phyloP scores from a whole-genome alignment of 2,113 vertebrate genomes.

The Lates calcarifer region DNA sequence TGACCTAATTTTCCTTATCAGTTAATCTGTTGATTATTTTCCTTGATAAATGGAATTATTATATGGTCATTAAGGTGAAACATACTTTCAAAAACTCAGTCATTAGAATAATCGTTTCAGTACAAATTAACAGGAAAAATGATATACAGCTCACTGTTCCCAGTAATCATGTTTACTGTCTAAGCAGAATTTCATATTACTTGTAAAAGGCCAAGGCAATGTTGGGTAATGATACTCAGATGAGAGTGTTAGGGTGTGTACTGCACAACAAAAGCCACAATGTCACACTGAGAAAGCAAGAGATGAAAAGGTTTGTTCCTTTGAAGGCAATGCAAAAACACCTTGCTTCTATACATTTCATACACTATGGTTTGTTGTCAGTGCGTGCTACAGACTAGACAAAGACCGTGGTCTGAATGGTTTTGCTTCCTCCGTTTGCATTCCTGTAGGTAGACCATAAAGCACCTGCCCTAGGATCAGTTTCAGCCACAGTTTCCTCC shows the following conservation, averaged over 20 bases:
- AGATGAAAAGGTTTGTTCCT: background rate
- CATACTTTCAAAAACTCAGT: background rate
- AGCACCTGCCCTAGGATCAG: conserved; percentile 76
- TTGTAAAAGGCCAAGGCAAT: background rate
- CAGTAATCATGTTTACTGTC: background rate
- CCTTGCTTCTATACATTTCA: background rate
- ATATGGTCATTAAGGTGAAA: background rate
- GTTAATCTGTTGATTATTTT: background rate
- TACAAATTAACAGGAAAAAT: background rate
- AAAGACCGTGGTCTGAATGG: conserved; percentile 9
- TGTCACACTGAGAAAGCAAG: background rate
- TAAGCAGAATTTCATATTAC: background rate
- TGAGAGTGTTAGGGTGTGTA: background rate
- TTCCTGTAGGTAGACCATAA: conserved; percentile 52
- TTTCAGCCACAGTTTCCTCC: conserved; percentile 85
- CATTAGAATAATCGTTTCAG: background rate
- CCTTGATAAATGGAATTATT: background rate
- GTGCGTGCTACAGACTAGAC: conserved; percentile 15
- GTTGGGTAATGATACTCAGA: background rate
- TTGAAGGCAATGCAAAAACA: background rate
- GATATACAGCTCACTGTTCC: background rate
- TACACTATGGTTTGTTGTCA: background rate
- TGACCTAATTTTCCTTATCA: background rate
- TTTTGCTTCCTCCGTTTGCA: conserved; percentile 73
- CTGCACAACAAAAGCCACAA: conserved; percentile 24